phyloP scores from a whole-genome alignment of 2,113 vertebrate genomes.

The Alectura lathami region DNA sequence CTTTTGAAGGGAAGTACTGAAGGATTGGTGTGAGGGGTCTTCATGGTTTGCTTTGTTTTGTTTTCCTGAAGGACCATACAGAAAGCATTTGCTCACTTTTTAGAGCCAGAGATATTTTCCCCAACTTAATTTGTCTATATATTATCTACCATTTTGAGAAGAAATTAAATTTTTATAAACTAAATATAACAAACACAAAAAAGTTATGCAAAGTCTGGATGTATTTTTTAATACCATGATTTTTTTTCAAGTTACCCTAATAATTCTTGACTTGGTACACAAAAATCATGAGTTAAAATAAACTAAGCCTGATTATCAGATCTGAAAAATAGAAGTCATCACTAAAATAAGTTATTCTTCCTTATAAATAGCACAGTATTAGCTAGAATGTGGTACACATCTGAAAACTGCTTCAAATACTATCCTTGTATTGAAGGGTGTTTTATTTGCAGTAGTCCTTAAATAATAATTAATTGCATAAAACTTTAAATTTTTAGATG shows the following conservation, averaged over 20 bases:
- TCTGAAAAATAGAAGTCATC: neutral
- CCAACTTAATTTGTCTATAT: neutral
- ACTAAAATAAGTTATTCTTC: neutral
- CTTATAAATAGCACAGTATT: neutral
- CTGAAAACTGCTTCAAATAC: neutral
- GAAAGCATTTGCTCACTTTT: neutral
- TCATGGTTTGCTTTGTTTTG: neutral
- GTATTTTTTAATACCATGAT: accelerated
- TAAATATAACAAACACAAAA: neutral
- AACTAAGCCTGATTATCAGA: neutral
- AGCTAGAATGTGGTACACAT: neutral
- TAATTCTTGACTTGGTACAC: neutral
- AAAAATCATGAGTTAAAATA: neutral
- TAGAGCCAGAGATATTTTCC: neutral
- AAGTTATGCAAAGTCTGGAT: neutral
- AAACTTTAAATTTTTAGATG: neutral
- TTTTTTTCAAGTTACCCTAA: neutral
- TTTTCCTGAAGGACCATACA: neutral
- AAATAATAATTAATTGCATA: neutral
- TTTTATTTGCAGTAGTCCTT: neutral
- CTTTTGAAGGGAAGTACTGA: neutral
- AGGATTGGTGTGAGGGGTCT: neutral
- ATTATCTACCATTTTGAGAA: neutral
- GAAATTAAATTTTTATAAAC: neutral
- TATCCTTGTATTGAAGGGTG: neutral